phyloP scores from a whole-genome alignment of 2,113 vertebrate genomes.

The Saguinus midas region DNA sequence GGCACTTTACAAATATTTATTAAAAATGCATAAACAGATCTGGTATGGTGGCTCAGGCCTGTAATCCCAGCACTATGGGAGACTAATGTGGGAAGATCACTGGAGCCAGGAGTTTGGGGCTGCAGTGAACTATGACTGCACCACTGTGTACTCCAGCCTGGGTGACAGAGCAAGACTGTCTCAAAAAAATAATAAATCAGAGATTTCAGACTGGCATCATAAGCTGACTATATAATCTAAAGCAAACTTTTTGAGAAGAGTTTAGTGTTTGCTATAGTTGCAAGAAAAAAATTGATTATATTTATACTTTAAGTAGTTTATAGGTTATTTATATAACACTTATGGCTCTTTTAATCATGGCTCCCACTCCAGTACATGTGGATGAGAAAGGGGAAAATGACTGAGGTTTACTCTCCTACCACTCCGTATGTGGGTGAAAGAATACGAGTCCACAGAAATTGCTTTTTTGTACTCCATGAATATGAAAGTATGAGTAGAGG shows the following conservation, averaged over 20 bases:
- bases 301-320: not conserved
- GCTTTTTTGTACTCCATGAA: not conserved
- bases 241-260: not conserved
- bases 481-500: not conserved
- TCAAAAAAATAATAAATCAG: not conserved
- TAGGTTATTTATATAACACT: slow-evolving; percentile 15
- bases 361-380: not conserved
- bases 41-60: no score
- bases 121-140: no score
- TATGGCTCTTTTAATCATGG: not conserved
- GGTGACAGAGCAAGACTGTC: no score
- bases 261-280: not conserved
- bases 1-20: not conserved
- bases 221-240: not conserved
- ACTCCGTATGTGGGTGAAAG: not conserved
- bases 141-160: no score
- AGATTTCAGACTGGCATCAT: not conserved
- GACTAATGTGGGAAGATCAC: no score
- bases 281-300: slow-evolving; percentile 23
- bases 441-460: not conserved
- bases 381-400: not conserved
- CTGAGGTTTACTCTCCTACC: not conserved
- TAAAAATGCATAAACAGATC: not conserved
- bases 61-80: no score
- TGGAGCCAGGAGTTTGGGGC: no score